Percentiles rank a stretch among this genome's conserved stretches.
Conservation (phyloP, 2,797 vertebrate species). For the Amblyopsis hoosieri region DNA sequence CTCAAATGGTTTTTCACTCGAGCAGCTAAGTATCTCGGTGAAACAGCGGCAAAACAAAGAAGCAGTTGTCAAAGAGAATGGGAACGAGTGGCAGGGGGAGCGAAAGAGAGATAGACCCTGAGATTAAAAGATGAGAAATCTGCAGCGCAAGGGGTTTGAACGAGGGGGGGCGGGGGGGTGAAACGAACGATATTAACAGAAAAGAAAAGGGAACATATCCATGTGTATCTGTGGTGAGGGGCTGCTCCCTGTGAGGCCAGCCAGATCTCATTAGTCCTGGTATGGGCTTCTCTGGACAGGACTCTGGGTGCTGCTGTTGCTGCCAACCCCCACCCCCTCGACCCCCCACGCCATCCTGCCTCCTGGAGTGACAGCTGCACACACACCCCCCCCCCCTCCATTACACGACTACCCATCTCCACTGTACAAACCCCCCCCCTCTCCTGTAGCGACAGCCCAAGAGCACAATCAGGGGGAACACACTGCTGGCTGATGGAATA, state of each 20-base stretch:
- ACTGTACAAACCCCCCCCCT: constrained; percentile 54
- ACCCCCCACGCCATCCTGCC: constrained; percentile 23
- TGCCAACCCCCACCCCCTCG: constrained; percentile 36
- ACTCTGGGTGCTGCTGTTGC: constrained; percentile 58
- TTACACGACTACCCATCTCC: constrained; percentile 50
- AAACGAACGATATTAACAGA: constrained; percentile 2
- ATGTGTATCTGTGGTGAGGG: constrained; percentile 44
- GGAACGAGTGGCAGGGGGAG: constrained; percentile 17
- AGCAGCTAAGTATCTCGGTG: constrained; percentile 47
- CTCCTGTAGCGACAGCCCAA: constrained; percentile 82
- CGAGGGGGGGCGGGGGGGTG: constrained; percentile 12
- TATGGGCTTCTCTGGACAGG: constrained; percentile 62
- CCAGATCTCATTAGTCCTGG: constrained; percentile 72
- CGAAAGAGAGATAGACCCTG: constrained; percentile 29
- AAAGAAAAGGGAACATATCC: constrained; percentile 24
- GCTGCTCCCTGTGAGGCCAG: constrained; percentile 54
- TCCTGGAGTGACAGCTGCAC: constrained; percentile 75
- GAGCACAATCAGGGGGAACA: constrained; percentile 86
- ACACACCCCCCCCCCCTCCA: constrained; percentile 28
- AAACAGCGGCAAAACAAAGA: constrained; percentile 52
- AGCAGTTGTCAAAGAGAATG: constrained; percentile 40
- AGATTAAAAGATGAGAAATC: constrained; percentile 51
- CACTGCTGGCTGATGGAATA: constrained; percentile 87
- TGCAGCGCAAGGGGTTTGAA: constrained; percentile 37
- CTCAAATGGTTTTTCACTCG: constrained; percentile 49